Evolutionary conservation across 2,113 vertebrate genomes (phyloP).

Genomic region (Mormyrus iriodes): DNA sequence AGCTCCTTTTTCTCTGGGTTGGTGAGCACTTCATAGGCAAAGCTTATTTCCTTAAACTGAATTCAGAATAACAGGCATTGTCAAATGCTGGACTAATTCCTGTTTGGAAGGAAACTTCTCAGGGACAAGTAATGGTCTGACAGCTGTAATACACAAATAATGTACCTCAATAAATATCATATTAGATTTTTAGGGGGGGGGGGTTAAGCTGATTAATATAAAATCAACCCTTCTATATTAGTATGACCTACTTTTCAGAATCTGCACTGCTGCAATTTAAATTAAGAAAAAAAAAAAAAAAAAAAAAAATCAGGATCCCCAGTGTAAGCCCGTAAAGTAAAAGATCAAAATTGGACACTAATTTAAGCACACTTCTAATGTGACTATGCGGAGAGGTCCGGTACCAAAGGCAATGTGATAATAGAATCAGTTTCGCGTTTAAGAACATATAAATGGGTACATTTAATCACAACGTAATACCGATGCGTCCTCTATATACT

Average conservation of each 20-base stretch:
- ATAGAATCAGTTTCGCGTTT: neutral
- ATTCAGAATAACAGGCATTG: slow-evolving; percentile 1
- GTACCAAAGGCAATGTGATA: neutral
- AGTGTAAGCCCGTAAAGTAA: neutral
- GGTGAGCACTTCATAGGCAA: slow-evolving; percentile 95
- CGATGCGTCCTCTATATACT: neutral
- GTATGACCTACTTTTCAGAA: neutral
- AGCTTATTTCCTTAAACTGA: slow-evolving; percentile 98
- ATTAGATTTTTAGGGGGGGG: neutral
- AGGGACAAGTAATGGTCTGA: neutral
- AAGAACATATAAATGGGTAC: neutral
- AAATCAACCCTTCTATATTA: neutral
- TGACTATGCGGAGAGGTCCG: neutral
- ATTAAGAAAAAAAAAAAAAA: neutral
- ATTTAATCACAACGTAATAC: neutral
- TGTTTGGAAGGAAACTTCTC: neutral
- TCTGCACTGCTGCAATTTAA: neutral
- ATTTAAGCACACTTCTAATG: neutral
- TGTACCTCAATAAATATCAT: neutral
- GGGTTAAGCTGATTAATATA: too few species aligned
- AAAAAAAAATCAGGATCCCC: neutral
- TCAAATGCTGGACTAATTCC: neutral
- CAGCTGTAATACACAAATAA: neutral
- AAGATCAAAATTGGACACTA: neutral
- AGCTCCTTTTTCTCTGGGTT: slow-evolving; percentile 94